phyloP scores from a whole-genome alignment of 2,113 vertebrate genomes.

The Pterocles orientalis region DNA sequence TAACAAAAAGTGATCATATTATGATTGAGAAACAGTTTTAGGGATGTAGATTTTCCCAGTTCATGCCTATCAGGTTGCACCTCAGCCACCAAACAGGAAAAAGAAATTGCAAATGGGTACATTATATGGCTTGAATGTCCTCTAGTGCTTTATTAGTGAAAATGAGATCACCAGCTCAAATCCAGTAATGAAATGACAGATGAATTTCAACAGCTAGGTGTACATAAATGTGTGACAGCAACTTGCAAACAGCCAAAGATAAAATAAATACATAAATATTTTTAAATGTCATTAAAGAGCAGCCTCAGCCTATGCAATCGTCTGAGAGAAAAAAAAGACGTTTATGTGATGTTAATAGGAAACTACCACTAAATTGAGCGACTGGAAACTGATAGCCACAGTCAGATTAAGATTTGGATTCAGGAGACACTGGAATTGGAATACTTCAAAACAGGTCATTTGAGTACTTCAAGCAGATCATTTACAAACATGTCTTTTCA shows the following conservation, averaged over 20 bases:
- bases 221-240: not conserved
- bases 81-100: not conserved
- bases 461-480: not conserved
- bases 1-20: not conserved
- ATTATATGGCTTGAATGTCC: not conserved
- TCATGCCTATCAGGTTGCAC: not conserved
- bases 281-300: not conserved
- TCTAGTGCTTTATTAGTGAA: not conserved
- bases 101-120: not conserved
- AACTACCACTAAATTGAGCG: not conserved
- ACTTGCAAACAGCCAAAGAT: not conserved
- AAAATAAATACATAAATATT: not conserved
- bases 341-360: not conserved
- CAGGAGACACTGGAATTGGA: not conserved
- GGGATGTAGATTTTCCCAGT: not conserved
- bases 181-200: not conserved
- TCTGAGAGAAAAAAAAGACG: not conserved
- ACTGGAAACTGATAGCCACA: not conserved
- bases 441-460: not conserved
- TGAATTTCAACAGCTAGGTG: not conserved
- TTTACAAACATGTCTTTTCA: not conserved
- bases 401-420: not conserved
- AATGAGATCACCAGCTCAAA: not conserved
- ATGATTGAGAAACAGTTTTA: not conserved
- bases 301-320: not conserved